Evolutionary conservation across 2,113 vertebrate genomes (phyloP), one percentile per base, ranked within the genome.

Genomic region (Brachypodius melanocephalos): DNA sequence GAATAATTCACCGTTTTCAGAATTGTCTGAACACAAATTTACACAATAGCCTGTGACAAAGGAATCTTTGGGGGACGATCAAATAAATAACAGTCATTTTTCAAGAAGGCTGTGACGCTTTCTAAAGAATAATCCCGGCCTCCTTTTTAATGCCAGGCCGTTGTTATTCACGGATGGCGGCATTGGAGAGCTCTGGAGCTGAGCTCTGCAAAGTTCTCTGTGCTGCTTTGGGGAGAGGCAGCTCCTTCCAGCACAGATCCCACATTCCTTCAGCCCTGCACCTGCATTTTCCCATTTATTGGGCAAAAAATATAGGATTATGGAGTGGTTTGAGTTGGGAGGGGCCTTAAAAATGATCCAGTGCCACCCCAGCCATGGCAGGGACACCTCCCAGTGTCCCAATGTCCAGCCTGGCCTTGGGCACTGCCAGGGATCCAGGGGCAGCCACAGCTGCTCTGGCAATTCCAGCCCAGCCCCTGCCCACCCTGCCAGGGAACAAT

Each of bases 11-110:
- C 91, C 94, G 43, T 92, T 93, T 96, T 58, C 74, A 26, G 93
- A 96, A 95, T 85, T 89, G 92, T 85, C 94, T 97, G 97, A 95
- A 97, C 96, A 96, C 81, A 94, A 90, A 96, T 96, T 96, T 96
- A 95, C 95, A 97, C 97, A 98, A 94, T 95, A 96, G 95, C 88
- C 85, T 91, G 90, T 97, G 97, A 98, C 96, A 97, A 95, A 95
- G 20, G 89, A 87, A 96, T 95, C 96, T 97, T 96, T 14, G 19
- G 97, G 95, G 96, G 87, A 94, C n/a, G 6, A 94, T 96, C 89
- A 96, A 96, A 96, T 97, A 97, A 97, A 96, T 97, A 98, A 93
- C 92, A 95, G 79, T 38, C 94, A 77, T 96, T 97, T 97, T 88
- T 97, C 95, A 95, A 94, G 93, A 95, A 91, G 88, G 61, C 57